phyloP scores from a whole-genome alignment of 2,888 invertebrate species.

The Limnephilus lunatus region DNA sequence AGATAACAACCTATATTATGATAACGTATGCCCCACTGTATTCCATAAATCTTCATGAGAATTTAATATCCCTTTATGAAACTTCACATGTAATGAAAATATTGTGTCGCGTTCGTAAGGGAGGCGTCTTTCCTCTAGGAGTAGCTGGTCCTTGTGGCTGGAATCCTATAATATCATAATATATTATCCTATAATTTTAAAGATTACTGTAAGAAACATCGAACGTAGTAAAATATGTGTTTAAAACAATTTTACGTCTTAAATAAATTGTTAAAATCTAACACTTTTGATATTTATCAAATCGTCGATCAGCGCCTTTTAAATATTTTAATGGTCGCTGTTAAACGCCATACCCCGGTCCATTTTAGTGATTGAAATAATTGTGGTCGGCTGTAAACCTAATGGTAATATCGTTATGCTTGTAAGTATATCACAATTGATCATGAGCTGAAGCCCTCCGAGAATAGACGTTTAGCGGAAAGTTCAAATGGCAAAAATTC shows the following conservation, averaged over 20 bases:
- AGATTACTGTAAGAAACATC: background rate
- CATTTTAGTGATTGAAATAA: no score
- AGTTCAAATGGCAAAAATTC: no score
- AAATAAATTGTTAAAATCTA: no score
- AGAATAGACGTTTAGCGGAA: no score
- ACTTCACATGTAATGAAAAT: slow-evolving; percentile 1
- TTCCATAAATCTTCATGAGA: slow-evolving; percentile 21
- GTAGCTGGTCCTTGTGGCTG: background rate
- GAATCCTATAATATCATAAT: background rate
- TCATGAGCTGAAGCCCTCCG: no score
- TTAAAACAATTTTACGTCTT: background rate
- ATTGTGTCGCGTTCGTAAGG: background rate
- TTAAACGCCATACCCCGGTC: no score
- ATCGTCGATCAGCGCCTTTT: no score
- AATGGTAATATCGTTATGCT: no score
- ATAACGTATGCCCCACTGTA: background rate
- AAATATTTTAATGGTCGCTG: no score
- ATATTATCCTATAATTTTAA: background rate
- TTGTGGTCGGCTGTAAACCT: no score
- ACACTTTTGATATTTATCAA: no score
- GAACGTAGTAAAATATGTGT: background rate
- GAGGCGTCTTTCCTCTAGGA: background rate
- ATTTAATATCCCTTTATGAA: slow-evolving; percentile 5
- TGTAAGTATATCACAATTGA: no score
- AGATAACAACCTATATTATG: background rate